phyloP scores from a whole-genome alignment of 2,888 invertebrate species.

The Andrena minutula region DNA sequence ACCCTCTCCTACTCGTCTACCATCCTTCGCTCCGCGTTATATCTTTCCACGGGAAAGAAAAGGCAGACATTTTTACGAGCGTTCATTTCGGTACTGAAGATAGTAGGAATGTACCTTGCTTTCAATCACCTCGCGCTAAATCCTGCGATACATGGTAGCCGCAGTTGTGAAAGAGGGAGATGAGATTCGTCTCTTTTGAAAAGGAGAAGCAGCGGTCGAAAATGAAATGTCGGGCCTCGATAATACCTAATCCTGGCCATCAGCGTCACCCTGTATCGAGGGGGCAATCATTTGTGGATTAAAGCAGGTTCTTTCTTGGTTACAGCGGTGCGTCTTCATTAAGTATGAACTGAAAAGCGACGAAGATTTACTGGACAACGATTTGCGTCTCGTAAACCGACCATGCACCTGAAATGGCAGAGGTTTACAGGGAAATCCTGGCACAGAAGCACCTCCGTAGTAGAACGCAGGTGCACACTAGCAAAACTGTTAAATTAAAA shows the following conservation, averaged over 20 bases:
- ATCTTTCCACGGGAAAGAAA: background rate
- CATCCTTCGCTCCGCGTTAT: background rate
- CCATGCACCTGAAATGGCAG: conserved; percentile 60
- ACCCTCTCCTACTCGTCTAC: background rate
- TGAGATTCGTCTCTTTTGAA: conserved; percentile 8
- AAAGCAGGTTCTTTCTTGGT: conserved; percentile 48
- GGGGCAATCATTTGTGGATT: conserved; percentile 73
- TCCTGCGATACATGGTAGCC: background rate
- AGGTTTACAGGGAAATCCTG: background rate
- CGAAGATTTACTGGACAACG: conserved; percentile 22
- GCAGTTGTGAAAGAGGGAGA: background rate
- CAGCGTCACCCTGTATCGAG: conserved; percentile 27
- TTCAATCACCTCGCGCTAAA: background rate
- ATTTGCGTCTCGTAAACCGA: no score
- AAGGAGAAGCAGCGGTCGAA: conserved; percentile 51
- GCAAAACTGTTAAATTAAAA: no score
- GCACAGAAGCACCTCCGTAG: background rate
- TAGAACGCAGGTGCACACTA: background rate
- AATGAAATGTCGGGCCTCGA: conserved; percentile 35
- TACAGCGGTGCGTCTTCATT: conserved; percentile 63
- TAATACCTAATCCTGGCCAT: conserved; percentile 46
- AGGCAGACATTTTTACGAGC: no score
- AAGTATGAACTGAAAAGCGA: conserved; percentile 40
- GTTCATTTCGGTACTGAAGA: no score
- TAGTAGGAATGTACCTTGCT: background rate